Percentiles rank a stretch among this genome's conserved stretches.
Conservation (phyloP, 2,113 vertebrate genomes). For the Myocastor coypus region DNA sequence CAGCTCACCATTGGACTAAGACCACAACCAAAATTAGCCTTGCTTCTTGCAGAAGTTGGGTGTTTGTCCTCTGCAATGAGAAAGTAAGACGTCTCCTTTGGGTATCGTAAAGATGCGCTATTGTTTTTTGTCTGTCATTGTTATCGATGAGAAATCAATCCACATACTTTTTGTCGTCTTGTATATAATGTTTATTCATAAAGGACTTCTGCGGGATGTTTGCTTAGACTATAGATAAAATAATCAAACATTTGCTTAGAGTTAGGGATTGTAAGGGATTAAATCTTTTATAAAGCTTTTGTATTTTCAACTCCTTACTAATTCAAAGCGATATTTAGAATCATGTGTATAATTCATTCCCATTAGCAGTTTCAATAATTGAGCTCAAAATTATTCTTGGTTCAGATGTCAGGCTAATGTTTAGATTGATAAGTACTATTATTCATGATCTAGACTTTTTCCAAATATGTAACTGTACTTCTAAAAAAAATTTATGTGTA, state of each 20-base stretch:
- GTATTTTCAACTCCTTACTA: not conserved
- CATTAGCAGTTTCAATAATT: not conserved
- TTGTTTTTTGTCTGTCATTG: not conserved
- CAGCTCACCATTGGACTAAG: not conserved
- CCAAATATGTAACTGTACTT: not conserved
- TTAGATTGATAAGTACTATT: not conserved
- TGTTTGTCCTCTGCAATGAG: not conserved
- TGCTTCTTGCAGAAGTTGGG: not conserved
- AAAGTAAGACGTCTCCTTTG: not conserved
- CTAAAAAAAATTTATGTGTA: not conserved
- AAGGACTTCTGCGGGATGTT: not conserved
- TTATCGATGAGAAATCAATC: not conserved
- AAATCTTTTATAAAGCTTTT: not conserved
- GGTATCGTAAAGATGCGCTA: not conserved
- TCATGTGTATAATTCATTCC: not conserved
- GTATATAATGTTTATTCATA: not conserved
- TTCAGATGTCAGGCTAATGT: not conserved
- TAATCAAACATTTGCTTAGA: conserved; percentile 38
- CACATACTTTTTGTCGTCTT: not conserved
- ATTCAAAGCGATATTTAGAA: not conserved
- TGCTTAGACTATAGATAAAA: not conserved
- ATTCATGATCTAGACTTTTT: not conserved
- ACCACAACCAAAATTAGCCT: not conserved
- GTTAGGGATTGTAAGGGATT: not conserved
- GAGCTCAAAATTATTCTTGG: not conserved